Evolutionary conservation across 2,113 vertebrate species (phyloP), one percentile per base, ranked within the genome.

Genomic region (Oceanodroma tethys): DNA sequence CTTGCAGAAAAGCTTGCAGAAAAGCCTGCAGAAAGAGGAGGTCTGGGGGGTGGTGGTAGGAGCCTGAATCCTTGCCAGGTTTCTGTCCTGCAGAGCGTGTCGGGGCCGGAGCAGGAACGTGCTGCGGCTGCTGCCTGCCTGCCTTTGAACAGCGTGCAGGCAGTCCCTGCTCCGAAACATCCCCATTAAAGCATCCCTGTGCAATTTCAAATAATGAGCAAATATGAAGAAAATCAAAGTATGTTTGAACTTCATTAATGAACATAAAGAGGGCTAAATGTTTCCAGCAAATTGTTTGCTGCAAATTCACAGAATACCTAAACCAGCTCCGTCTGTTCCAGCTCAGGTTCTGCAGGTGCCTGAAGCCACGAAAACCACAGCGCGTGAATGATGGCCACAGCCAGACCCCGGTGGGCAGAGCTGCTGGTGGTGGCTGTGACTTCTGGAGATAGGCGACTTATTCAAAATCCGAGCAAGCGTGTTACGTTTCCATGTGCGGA

Each of bases 211-310:
- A 82, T 91, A 91, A 94, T 47, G 86, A 95, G 87, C 89, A 97
- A 93, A 94, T 72, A 95, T 3, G 53, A 68, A 72, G 71, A 40
- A 93, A 95, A 96, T 82, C 89, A 93, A 95, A 96, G 86, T 22
- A 7, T 55, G 73, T 94, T 97, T 94, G 94, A 91, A 93, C 62
- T 93, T 73, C 4, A 6, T 73, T 97, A 95, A 94, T 20, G 76
- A 95, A 62, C 32, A 40, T 78, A 78, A 80, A 90, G 79, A 76
- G n/a, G 32, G 70, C 26, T 95, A 95, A 95, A 86, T 70, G 74
- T 80, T 95, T 85, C 84, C 66, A 47, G 58, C 91, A 73, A 94
- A 70, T 66, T 13, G 34, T 29, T 87, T 62, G 53, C 86, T 80
- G 89, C 20, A 13, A 62, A 88, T 68, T 32, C 3, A 8, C 81